Base-by-base conservation (phyloP, 2,888 invertebrate species). In the Carterocephalus palaemon region DNA sequence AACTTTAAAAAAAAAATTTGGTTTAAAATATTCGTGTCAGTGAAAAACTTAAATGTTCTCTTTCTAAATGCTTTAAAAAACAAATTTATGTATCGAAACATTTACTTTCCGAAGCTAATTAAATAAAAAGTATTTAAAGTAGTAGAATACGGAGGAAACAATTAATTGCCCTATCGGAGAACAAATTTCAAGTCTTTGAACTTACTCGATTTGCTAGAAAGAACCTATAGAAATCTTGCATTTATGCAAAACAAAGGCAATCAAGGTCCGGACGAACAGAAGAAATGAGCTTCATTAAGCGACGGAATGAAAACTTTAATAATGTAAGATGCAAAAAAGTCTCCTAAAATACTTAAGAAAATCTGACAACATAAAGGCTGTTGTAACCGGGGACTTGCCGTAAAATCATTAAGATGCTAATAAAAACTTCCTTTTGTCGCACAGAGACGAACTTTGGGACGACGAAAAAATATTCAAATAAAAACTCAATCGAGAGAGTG, bases 381-480 rank as follows among this genome's bases (percentile, higher is more conserved):
- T 83, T 85, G 85, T 86, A 86, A 86, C 83, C 78, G 79, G 83
- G 82, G 83, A 80, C 80, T 76, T 76, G 80, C 84, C 86, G 88
- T 88, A 87, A 88, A 88, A 88, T 88, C 88, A 88, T 88, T 88
- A 88, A 87, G 88, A 88, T 87, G 88, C 88, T 87, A 87, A 87
- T 88, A 88, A 87, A 87, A 88, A 86, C 87, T 86, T 87, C 83
- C 86, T 86, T 85, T 85, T 85, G 85, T 85, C 70, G 73, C 75
- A 66, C 80, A 75, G 81, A 77, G 80, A 76, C 78, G 80, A 78
- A 83, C 81, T 78, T 70, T 57, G 71, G 70, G 70, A 65, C 68
- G 69, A 61, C 66, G 67, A 78, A 81, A 77, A 84, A 84, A 84
- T 84, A 85, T 84, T 88, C 88, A 86, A 88, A 87, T 86, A 86